A percentile compares a stretch with the other conserved stretches of the same genome.
Conservation (phyloP, 2,797 vertebrate genomes). For the Chromobotia macracanthus region DNA sequence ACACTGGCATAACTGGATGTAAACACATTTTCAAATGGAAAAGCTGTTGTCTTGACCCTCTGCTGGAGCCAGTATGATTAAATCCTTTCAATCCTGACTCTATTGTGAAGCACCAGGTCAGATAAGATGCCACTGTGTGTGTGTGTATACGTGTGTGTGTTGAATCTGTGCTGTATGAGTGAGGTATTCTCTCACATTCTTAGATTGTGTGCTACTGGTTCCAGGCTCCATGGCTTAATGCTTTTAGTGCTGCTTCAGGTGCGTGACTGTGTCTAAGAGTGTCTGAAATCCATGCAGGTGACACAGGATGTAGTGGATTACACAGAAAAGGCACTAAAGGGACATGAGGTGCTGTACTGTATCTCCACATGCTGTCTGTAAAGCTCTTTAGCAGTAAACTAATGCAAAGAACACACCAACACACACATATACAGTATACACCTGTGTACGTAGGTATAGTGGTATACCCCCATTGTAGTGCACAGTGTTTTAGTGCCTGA, state of each 20-base stretch:
- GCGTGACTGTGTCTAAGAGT: slow-evolving; percentile 34
- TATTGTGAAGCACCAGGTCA: slow-evolving; percentile 47
- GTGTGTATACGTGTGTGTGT: slow-evolving; percentile 24
- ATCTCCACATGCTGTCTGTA: slow-evolving; percentile 9
- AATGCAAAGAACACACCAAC: slow-evolving; percentile 7
- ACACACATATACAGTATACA: neutral
- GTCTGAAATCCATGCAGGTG: slow-evolving; percentile 45
- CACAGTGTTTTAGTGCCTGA: neutral
- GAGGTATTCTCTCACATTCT: slow-evolving; percentile 45
- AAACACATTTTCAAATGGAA: slow-evolving; percentile 48
- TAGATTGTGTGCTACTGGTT: neutral
- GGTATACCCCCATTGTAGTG: neutral
- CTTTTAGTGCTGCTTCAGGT: slow-evolving; percentile 50
- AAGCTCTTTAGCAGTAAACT: slow-evolving; percentile 14
- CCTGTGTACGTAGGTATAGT: neutral
- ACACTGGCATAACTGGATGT: slow-evolving; percentile 34
- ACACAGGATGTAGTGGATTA: slow-evolving; percentile 48
- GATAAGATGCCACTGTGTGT: slow-evolving; percentile 47
- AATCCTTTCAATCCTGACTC: slow-evolving; percentile 59
- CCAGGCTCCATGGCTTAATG: slow-evolving; percentile 43
- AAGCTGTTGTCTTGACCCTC: slow-evolving; percentile 52
- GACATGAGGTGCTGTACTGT: slow-evolving; percentile 24
- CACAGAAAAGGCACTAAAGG: slow-evolving; percentile 43
- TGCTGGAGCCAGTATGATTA: slow-evolving; percentile 51
- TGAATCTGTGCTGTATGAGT: slow-evolving; percentile 22